Base-by-base conservation (phyloP, 1,140 invertebrate genomes). In the Onthophagus taurus region DNA sequence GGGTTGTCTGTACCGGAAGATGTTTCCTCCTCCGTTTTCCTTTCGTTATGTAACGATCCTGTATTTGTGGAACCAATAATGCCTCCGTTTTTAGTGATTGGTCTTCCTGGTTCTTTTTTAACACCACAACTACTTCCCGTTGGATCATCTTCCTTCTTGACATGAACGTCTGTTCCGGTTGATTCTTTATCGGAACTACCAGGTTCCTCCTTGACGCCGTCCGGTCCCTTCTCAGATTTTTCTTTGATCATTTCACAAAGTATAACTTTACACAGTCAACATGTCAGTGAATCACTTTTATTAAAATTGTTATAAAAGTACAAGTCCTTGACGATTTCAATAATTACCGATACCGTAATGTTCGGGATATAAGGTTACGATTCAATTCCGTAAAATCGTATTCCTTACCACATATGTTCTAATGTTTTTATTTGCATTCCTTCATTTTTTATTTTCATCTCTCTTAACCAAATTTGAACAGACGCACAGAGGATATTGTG, bases 371-470 rank as follows among this genome's bases (percentile, higher is more conserved):
- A n/a, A n/a, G n/a, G n/a, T n/a, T n/a, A n/a, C n/a, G n/a, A 49
- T 54, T 45, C 44, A 52, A 52, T 50, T 49, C 44, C 51, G 51
- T 51, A 57, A 55, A 58, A 49, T 60, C 53, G 55, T 57, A 44
- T 55, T 54, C 55, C 54, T 54, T 51, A 63, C 60, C 59, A 63
- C 60, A 61, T 63, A 63, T 61, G 59, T 60, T 60, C 58, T 53
- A 63, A 61, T 63, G 59, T 63, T 63, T 63, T 63, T 63, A 63
- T 63, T 63, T 63, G 59, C 60, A 63, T 63, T 61, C 60, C 58
- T 54, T 56, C 58, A 59, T 58, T 63, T 61, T 61, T 63, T 63
- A 61, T 60, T 60, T 60, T 60, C 59, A 59, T 61, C 56, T 57
- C n/a, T n/a, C 54, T 57, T 58, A 61, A 63, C 57, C 58, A 61